Conservation (phyloP, 2,797 vertebrate genomes). For the Mallotus villosus region DNA sequence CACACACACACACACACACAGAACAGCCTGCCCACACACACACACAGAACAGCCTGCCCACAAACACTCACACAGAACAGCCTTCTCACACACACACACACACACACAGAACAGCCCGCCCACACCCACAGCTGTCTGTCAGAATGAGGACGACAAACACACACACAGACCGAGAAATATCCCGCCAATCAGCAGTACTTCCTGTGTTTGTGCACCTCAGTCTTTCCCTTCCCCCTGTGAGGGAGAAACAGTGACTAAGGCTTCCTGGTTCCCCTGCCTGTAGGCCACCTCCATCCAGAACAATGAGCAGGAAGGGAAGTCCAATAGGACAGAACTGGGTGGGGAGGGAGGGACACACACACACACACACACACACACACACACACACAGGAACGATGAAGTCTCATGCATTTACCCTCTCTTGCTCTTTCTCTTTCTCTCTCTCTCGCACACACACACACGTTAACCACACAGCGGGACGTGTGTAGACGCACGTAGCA, state of each 20-base stretch:
- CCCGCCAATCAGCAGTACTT: constrained; percentile 40
- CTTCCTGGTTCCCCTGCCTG: constrained; percentile 50
- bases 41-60: too few species aligned
- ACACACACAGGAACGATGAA: constrained; percentile 27
- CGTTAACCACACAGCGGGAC: too few species aligned
- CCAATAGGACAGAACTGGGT: constrained; percentile 28
- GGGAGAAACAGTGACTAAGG: constrained; percentile 27
- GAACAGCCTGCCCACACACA: constrained; percentile 17
- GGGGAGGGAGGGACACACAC: constrained; percentile 7
- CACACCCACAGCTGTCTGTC: too few species aligned
- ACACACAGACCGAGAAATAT: too few species aligned
- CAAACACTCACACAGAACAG: not conserved
- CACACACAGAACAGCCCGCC: too few species aligned
- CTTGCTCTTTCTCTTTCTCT: too few species aligned
- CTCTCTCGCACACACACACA: constrained; percentile 20
- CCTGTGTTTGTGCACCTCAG: constrained; percentile 59
- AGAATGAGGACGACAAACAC: too few species aligned
- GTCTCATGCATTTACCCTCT: too few species aligned
- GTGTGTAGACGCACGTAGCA: too few species aligned
- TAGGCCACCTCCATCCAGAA: constrained; percentile 37
- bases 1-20: not conserved
- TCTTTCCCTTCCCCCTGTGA: constrained; percentile 35
- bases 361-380: constrained; percentile 6
- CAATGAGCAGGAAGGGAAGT: constrained; percentile 53
- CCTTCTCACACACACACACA: not conserved